Conservation (phyloP, 2,113 vertebrate species). For the Alces alces region DNA sequence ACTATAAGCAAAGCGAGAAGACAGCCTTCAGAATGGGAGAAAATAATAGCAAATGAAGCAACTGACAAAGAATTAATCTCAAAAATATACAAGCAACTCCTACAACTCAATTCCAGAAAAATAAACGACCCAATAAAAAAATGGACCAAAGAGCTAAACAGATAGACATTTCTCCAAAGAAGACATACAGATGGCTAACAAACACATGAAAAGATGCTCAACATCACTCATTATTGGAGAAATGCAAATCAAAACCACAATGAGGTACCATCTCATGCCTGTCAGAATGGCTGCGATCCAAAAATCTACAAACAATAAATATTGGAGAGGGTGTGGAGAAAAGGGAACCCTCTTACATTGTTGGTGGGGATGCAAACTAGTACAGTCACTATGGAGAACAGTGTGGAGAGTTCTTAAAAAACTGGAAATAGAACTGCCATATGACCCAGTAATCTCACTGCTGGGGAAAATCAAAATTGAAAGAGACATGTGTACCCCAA, state of each 20-base stretch:
- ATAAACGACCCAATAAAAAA: accelerated
- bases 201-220: neutral
- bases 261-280: neutral
- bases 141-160: neutral
- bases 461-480: neutral
- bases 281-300: neutral
- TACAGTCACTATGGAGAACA: neutral
- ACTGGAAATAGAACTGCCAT: neutral
- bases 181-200: neutral
- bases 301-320: neutral
- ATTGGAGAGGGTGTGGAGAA: neutral
- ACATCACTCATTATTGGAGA: neutral
- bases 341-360: neutral
- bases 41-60: neutral
- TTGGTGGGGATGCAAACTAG: neutral
- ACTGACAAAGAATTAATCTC: neutral
- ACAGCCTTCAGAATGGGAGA: neutral
- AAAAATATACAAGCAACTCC: neutral
- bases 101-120: neutral
- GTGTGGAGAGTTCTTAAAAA: neutral
- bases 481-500: neutral
- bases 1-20: neutral
- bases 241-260: neutral
- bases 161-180: neutral
- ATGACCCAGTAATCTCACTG: neutral